Percentiles rank a stretch among this genome's conserved stretches.
Evolutionary conservation across 2,888 invertebrate genomes (phyloP).

Genomic region (Argynnis bischoffii): DNA sequence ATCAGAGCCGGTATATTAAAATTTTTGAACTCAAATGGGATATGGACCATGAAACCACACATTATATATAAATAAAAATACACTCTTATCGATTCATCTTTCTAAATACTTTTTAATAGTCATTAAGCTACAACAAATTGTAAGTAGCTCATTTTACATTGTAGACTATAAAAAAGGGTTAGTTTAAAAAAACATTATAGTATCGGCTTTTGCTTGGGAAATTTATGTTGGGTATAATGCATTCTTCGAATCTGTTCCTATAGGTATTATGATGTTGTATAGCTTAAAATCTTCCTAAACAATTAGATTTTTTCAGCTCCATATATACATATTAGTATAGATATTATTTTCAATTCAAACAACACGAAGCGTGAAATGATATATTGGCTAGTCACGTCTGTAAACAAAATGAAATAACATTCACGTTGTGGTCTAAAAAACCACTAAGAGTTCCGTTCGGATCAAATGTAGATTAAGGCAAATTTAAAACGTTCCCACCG

Average conservation of each 20-base stretch:
- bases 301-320: neutral
- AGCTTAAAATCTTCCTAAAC: too few species aligned
- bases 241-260: too few species aligned
- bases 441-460: constrained; percentile 64
- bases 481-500: constrained; percentile 77
- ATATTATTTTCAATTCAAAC: neutral
- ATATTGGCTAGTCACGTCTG: constrained; percentile 16
- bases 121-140: neutral
- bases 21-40: constrained; percentile 56
- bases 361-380: neutral
- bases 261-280: too few species aligned
- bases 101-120: constrained; percentile 21
- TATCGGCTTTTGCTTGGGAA: too few species aligned
- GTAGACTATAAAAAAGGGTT: neutral
- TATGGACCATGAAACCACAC: constrained; percentile 63
- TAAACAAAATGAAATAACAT: constrained; percentile 31
- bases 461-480: constrained; percentile 73
- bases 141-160: neutral
- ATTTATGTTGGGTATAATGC: too few species aligned
- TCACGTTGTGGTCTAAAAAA: constrained; percentile 48
- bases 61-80: constrained; percentile 39
- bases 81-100: constrained; percentile 20
- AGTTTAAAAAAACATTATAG: too few species aligned
- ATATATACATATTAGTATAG: neutral
- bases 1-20: constrained; percentile 55